phyloP scores from a whole-genome alignment of 2,797 vertebrate species.

The Tiaroga cobitis region DNA sequence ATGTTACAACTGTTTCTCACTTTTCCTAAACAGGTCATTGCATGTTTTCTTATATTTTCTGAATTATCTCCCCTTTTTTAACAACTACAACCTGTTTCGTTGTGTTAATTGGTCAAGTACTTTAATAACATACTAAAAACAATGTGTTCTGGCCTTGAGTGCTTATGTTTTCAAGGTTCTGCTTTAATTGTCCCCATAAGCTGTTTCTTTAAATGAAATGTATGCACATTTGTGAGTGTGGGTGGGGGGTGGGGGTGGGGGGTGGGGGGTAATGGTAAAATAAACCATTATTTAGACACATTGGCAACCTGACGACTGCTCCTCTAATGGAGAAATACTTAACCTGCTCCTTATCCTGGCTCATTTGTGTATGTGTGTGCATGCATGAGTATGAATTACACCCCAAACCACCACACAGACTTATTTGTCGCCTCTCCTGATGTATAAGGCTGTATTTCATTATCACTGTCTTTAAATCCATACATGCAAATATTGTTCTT shows the following conservation, averaged over 20 bases:
- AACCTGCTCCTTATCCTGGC: slow-evolving; percentile 48
- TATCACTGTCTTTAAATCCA: slow-evolving; percentile 54
- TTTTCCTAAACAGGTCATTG: slow-evolving; percentile 38
- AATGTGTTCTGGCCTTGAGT: slow-evolving; percentile 38
- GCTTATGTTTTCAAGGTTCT: slow-evolving; percentile 51
- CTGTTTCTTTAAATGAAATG: slow-evolving; percentile 48
- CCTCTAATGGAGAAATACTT: slow-evolving; percentile 49
- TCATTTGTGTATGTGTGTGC: slow-evolving; percentile 23
- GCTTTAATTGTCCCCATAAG: slow-evolving; percentile 53
- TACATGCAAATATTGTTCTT: slow-evolving; percentile 74
- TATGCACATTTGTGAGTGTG: background rate
- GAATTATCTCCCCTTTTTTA: background rate
- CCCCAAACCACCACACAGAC: slow-evolving; percentile 42
- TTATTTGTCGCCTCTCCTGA: slow-evolving; percentile 2
- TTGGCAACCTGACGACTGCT: slow-evolving; percentile 54
- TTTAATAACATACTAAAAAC: slow-evolving; percentile 16
- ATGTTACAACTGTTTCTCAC: slow-evolving; percentile 26
- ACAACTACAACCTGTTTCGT: slow-evolving; percentile 2
- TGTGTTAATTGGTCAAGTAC: slow-evolving; percentile 31
- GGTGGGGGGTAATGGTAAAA: no score
- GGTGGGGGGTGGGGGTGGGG: no score
- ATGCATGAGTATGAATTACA: slow-evolving; percentile 31
- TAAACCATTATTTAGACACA: slow-evolving; percentile 58
- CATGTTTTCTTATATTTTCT: background rate
- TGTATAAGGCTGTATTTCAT: slow-evolving; percentile 47